Base-by-base conservation (phyloP, 2,888 invertebrate genomes). In the Sycophila texana region DNA sequence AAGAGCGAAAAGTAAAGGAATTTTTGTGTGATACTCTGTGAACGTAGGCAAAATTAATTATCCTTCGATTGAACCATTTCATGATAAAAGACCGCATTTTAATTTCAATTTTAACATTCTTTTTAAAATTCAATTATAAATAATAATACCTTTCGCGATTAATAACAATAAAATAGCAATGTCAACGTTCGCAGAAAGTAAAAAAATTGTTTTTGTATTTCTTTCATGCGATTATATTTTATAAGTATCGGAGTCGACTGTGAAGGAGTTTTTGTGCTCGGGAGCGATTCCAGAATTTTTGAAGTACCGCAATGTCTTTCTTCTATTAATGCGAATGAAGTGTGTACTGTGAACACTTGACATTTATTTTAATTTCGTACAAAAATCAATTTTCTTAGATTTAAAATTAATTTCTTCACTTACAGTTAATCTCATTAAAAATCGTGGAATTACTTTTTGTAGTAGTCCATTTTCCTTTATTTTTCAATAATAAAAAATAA, bases 241-340 rank as follows among this genome's bases (percentile, higher is more conserved):
- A 5, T 5, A 47, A n/a, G 12, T 12, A 57, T n/a, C 18, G 12
- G 13, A 18, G 10, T 39, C 53, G 16, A 66, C 49, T 55, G 13
- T 53, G 20, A 66, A 18, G n/a, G 53, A 30, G 20, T 10, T 67
- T 75, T 67, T 75, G 61, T 1, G 1, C n/a, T 10, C 53, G 51
- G 30, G 20, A 68, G 12, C 20, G 13, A 55, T 53, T 61, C 13
- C 39, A 39, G 22, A 61, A 68, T 39, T 51, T 61, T 74, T 67
- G 16, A 13, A 67, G 13, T 68, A 70, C 61, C 68, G 55, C 49
- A 75, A 61, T 61, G 61, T 75, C 61, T 68, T 68, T 68, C 75
- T 20, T 68, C 55, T 20, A 60, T 68, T 55, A 7, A 60, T 55
- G 55, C 22, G 60, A 26, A 47, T 47, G 55, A 65, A 51, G 53